These are phyloP conservation scores for Iselma pallidipennis DNA, from an alignment of 2,888 invertebrate species.

Conservation along the genomic window DNA sequence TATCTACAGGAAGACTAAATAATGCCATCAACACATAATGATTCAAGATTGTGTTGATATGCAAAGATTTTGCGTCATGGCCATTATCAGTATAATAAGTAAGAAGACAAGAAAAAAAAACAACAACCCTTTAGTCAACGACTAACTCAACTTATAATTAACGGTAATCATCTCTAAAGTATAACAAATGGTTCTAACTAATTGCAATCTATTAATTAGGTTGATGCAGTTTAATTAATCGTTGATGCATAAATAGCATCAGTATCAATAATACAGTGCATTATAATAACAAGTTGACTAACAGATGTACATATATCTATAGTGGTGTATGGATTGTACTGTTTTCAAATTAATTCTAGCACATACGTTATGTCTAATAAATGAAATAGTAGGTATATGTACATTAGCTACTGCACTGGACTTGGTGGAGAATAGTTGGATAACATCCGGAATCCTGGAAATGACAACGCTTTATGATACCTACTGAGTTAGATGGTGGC, in stretches of 20 bases:
- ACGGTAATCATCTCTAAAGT: constrained; percentile 19
- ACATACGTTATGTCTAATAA: constrained; percentile 25
- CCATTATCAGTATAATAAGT: too few species aligned
- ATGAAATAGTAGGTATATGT: constrained; percentile 18
- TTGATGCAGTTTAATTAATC: constrained; percentile 32
- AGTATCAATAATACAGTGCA: background rate
- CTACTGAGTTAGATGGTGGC: constrained; percentile 14
- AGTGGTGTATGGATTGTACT: constrained; percentile 21
- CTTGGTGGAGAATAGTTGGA: background rate
- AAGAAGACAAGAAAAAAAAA: background rate
- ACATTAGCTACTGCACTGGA: constrained; percentile 8
- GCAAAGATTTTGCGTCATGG: constrained; percentile 12
- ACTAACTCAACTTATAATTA: constrained; percentile 14
- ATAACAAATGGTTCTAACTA: constrained; percentile 23
- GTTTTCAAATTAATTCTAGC: constrained; percentile 33
- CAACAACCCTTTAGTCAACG: background rate
- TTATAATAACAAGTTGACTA: constrained; percentile 1
- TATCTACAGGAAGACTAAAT: constrained; percentile 30
- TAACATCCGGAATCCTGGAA: constrained; percentile 17
- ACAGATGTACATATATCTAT: constrained; percentile 14
- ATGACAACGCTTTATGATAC: constrained; percentile 27
- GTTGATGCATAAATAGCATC: constrained; percentile 25
- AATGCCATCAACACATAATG: constrained; percentile 24
- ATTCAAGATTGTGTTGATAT: constrained; percentile 17
- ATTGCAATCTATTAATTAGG: constrained; percentile 35